Percentiles rank a stretch among this genome's conserved stretches.
These are phyloP conservation scores for Styela clava DNA, from an alignment of 23 tunicate species.

Conservation along the genomic window DNA sequence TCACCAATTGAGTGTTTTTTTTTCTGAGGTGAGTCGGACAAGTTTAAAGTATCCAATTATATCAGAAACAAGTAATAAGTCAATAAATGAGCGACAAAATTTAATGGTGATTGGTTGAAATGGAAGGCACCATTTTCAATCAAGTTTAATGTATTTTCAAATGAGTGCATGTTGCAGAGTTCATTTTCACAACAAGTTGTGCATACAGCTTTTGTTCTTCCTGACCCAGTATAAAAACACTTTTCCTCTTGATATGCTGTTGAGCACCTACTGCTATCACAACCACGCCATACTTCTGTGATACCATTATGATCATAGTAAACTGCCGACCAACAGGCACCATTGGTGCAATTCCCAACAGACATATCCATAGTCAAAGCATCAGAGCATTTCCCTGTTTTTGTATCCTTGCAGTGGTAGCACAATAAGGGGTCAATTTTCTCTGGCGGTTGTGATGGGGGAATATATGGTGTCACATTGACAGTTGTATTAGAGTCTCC, in stretches of 20 bases:
- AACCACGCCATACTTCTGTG: background rate
- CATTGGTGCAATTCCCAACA: background rate
- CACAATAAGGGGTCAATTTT: background rate
- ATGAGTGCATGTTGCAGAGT: conserved; percentile 3
- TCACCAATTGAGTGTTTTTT: no score
- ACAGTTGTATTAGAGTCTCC: background rate
- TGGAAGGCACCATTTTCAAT: background rate
- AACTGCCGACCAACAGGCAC: conserved; percentile 4
- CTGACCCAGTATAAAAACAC: conserved; percentile 2
- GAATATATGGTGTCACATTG: background rate
- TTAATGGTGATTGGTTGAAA: no score
- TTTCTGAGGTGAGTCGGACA: no score
- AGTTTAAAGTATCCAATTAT: no score
- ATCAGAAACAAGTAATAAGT: no score
- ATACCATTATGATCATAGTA: background rate
- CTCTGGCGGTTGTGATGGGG: background rate
- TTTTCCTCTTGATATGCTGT: background rate
- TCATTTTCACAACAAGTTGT: conserved; percentile 1
- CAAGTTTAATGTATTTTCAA: background rate
- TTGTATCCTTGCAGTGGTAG: background rate
- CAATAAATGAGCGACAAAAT: no score
- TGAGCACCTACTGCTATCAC: conserved; percentile 1
- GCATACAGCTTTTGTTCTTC: background rate
- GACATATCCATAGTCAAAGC: background rate
- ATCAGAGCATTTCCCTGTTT: background rate